Percentiles rank a stretch among this genome's conserved stretches.
These are phyloP conservation scores for Cataglyphis rosenhaueri DNA, from an alignment of 2,888 invertebrate genomes.

Conservation along the genomic window DNA sequence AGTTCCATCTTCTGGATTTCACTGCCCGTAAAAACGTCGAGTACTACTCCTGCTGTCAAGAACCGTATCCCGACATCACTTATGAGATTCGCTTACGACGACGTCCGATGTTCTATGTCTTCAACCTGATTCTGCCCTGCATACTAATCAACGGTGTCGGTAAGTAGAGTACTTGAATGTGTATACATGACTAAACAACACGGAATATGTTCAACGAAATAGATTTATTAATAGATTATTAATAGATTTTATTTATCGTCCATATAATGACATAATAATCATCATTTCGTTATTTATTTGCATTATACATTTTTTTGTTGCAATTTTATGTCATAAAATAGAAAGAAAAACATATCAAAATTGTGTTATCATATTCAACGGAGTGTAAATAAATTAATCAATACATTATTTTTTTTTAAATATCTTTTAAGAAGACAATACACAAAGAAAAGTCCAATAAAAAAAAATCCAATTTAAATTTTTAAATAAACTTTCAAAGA, in stretches of 20 bases:
- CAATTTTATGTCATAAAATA: not conserved
- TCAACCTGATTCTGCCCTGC: conserved; percentile 94
- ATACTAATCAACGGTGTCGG: conserved; percentile 94
- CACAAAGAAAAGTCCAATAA: not conserved
- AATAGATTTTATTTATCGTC: not conserved
- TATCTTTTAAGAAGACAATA: not conserved
- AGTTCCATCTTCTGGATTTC: conserved; percentile 94
- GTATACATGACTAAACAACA: not conserved
- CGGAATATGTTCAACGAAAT: not conserved
- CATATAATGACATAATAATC: conserved; percentile 2
- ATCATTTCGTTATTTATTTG: not conserved
- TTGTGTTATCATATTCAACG: not conserved
- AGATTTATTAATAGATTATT: not conserved
- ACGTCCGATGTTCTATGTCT: conserved; percentile 94
- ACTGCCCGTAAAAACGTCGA: conserved; percentile 90
- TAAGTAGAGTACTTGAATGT: conserved; percentile 83
- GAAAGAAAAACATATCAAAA: not conserved
- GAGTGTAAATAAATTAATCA: not conserved
- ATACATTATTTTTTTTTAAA: not conserved
- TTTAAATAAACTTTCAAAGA: not conserved
- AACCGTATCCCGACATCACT: conserved; percentile 94
- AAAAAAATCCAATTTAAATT: not conserved
- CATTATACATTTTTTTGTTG: not conserved
- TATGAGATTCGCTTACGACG: conserved; percentile 92
- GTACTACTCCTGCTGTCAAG: conserved; percentile 93